Base-by-base conservation (phyloP, 2,888 invertebrate species). In the Oegoconia quadripuncta region DNA sequence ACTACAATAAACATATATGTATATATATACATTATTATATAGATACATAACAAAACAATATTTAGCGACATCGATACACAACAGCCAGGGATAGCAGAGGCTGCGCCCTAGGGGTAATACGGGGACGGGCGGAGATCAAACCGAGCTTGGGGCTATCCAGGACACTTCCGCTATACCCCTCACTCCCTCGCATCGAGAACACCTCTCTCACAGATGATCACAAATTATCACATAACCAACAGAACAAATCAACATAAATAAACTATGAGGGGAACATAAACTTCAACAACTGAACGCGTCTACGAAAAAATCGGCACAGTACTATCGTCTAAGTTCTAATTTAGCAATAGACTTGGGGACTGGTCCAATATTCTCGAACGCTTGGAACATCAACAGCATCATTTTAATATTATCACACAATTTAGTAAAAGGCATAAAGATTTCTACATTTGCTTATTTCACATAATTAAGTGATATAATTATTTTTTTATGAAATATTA, bases 181-280 rank as follows among this genome's bases (percentile, higher is more conserved):
- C 84, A 83, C 86, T 86, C 86, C 82, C 86, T 83, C 82, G 80
- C 79, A 86, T 84, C 86, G 86, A 86, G 86, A 84, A 87, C 86
- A 87, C 86, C 86, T 86, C 86, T 84, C 86, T 86, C 86, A 86
- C 86, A 84, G 74, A 82, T 83, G 77, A 80, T 81, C 74, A 83
- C 77, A 87, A 83, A 81, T 80, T 77, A 81, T 79, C 72, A 78
- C 67, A 76, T 71, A 81, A 80, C 69, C 72, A 81, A 86, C 72
- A 72, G 62, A 76, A 78, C 59, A 82, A 84, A 74, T 75, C 59
- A 83, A 84, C 69, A 74, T 69, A 80, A 82, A 69, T 60, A 63
- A 74, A 77, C 75, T 77, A 75, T 72, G 68, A 52, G 64, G 73
- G 74, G 64, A 65, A 76, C 62, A 67, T 64, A 72, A 53, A 61